Evolutionary conservation across 2,113 vertebrate genomes (phyloP).

Genomic region (Butorides virescens): DNA sequence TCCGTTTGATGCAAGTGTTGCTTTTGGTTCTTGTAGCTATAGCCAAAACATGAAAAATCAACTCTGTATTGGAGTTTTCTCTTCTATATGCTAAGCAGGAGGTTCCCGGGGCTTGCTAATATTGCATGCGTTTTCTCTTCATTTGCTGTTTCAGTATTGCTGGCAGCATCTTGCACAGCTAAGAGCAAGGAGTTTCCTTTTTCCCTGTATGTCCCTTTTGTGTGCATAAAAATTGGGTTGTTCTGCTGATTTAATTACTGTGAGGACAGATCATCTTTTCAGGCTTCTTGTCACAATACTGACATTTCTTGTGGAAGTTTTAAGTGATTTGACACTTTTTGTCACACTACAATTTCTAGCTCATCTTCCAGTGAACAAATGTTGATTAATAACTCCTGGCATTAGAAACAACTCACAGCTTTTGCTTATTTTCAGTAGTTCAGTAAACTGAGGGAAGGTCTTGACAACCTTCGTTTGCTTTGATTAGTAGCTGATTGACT

Average conservation of each 20-base stretch:
- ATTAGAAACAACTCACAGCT: slow-evolving; percentile 20
- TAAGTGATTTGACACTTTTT: not conserved
- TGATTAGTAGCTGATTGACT: not conserved
- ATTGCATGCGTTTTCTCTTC: not conserved
- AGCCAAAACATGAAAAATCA: not conserved
- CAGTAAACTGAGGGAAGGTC: not conserved
- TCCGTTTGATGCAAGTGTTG: not conserved
- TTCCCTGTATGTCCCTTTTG: not conserved
- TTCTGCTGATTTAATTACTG: not conserved
- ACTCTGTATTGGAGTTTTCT: not conserved
- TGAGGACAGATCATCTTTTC: not conserved
- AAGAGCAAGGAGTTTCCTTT: not conserved
- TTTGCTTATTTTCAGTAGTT: slow-evolving; percentile 29
- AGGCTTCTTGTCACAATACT: not conserved
- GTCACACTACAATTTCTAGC: not conserved
- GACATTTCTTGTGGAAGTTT: not conserved
- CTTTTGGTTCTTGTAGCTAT: not conserved
- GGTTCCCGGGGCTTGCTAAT: not conserved
- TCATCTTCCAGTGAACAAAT: not conserved
- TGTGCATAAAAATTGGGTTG: not conserved
- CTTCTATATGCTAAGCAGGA: not conserved
- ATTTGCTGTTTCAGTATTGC: not conserved
- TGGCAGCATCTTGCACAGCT: not conserved
- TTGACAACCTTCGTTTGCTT: not conserved
- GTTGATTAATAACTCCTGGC: not conserved